These are phyloP conservation scores for Aphidius ervi DNA, from an alignment of 1,140 invertebrate genomes.

Conservation along the genomic window DNA sequence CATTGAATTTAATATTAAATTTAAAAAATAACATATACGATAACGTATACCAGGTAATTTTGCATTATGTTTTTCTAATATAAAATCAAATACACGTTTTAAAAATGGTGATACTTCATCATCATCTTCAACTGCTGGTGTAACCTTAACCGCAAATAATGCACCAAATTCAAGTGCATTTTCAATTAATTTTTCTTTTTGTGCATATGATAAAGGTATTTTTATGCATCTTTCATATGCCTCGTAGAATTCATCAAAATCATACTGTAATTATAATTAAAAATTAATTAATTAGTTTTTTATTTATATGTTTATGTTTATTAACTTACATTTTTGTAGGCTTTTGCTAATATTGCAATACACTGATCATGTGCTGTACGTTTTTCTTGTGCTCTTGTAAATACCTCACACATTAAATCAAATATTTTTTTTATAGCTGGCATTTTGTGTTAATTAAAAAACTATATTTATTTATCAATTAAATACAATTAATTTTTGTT, in stretches of 20 bases:
- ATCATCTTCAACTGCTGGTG: constrained; percentile 23
- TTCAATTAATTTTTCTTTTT: constrained; percentile 50
- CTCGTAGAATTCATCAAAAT: constrained; percentile 32
- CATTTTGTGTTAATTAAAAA: no score
- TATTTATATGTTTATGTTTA: no score
- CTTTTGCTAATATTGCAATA: constrained; percentile 18
- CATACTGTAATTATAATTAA: constrained; percentile 31
- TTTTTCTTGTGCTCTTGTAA: constrained; percentile 15
- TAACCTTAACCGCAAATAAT: constrained; percentile 48
- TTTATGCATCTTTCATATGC: constrained; percentile 35
- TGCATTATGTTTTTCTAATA: constrained; percentile 53
- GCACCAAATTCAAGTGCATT: constrained; percentile 57
- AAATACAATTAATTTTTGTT: no score
- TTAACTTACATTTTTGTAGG: no score
- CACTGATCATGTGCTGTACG: constrained; percentile 19
- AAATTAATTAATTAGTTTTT: neutral
- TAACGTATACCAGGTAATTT: constrained; percentile 63
- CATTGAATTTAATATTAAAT: constrained; percentile 67
- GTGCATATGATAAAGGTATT: constrained; percentile 33
- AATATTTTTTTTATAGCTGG: no score
- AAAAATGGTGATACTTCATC: constrained; percentile 40
- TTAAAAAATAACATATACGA: constrained; percentile 71
- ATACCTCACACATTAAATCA: neutral
- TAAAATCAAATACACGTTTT: constrained; percentile 35
- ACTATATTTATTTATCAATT: no score